Conservation (phyloP, 2,888 invertebrate genomes). For the Alentia gelatinosa region DNA sequence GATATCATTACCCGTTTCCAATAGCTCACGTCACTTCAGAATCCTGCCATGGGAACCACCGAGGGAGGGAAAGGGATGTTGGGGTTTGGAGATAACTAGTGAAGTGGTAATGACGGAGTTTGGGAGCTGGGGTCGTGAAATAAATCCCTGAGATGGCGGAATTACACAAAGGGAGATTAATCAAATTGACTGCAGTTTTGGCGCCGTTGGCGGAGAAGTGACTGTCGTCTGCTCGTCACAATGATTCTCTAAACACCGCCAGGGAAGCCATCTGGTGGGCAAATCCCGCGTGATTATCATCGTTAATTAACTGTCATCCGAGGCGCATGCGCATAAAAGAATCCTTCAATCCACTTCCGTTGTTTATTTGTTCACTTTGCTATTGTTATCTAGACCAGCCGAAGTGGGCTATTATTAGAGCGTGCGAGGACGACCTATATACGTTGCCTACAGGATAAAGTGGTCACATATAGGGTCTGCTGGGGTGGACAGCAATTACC, state of each 20-base stretch:
- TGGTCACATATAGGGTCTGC: too few relatives aligned
- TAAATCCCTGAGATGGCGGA: background rate
- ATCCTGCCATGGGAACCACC: too few relatives aligned
- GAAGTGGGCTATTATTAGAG: too few relatives aligned
- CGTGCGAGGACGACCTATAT: too few relatives aligned
- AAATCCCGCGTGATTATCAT: background rate
- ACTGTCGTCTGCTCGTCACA: background rate
- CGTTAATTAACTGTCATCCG: background rate
- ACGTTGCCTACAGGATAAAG: too few relatives aligned
- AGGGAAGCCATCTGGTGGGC: background rate
- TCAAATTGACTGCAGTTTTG: conserved; percentile 15
- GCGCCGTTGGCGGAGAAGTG: background rate
- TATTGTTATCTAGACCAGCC: too few relatives aligned
- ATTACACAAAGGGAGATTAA: background rate
- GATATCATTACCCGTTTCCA: too few relatives aligned
- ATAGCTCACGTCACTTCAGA: too few relatives aligned
- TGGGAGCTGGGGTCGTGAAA: background rate
- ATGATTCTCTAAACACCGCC: background rate
- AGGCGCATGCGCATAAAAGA: too few relatives aligned
- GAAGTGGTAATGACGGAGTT: background rate
- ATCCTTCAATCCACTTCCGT: too few relatives aligned
- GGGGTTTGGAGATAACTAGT: background rate
- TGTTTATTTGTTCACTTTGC: too few relatives aligned
- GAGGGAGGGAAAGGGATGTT: background rate
- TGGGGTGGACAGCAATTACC: too few relatives aligned